Base-by-base conservation (phyloP, 2,113 vertebrate species). In the Ondatra zibethicus region DNA sequence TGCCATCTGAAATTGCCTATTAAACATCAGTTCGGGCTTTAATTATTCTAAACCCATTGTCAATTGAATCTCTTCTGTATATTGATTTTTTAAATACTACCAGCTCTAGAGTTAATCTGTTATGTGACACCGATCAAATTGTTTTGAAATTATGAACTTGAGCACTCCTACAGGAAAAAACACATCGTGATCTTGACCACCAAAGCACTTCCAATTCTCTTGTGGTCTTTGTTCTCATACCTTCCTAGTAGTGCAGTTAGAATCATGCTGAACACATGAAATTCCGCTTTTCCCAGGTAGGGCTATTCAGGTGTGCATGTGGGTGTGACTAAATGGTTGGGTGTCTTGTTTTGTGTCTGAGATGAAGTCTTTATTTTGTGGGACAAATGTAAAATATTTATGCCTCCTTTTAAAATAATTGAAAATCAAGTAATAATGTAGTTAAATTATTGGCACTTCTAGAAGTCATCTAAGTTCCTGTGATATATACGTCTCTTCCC, bases 351-450 rank as follows among this genome's bases (percentile, higher is more conserved):
- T 76, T 82, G 47, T 94, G 39, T 91, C 91, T 96, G 39, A 85
- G 92, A 82, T 29, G 65, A 93, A 73, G 42, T 36, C 61, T 85
- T 94, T 88, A n/a, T 87, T 12, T 87, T 90, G 77, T 77, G 73
- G n/a, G 58, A 95, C 52, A 95, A 73, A 89, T 70, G 87, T 92
- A 85, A 91, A 94, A 80, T 93, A 88, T 31, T 92, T 92, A 50
- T 52, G 9, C 72, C 77, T 33, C 58, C 13, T 61, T 86, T 76
- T 85, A 45, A 95, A 89, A 77, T 58, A 81, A 92, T 92, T 91
- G n/a, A 86, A 86, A 95, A 93, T 76, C 87, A 89, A 73, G 50
- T 63, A 42, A 39, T 96, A 55, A 81, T 55, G 21, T 88, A 95
- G 45, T 66, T 92, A 68, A 55, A 68, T 84, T 76, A 14, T 68